These are phyloP conservation scores for Eristalis intricaria DNA, from an alignment of 2,888 invertebrate genomes.

Conservation along the genomic window DNA sequence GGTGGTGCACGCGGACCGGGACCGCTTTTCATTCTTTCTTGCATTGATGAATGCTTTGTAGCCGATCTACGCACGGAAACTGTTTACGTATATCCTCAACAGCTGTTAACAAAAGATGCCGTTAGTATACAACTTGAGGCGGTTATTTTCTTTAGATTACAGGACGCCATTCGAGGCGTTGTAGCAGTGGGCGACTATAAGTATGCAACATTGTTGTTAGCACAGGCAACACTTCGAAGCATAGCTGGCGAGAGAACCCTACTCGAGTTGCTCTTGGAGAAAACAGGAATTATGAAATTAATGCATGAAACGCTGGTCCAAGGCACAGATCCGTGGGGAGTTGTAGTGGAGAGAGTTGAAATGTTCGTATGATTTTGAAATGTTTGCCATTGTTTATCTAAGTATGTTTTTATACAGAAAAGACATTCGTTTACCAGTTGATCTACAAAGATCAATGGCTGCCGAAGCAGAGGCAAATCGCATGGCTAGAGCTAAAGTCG, in stretches of 20 bases:
- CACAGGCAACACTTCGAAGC: slow-evolving; percentile 91
- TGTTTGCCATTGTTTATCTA: background rate
- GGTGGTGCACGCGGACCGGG: slow-evolving; percentile 79
- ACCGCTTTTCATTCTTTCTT: slow-evolving; percentile 84
- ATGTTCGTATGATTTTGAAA: slow-evolving; percentile 83
- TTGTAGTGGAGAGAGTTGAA: slow-evolving; percentile 95
- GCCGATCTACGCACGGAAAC: slow-evolving; percentile 84
- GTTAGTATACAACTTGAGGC: slow-evolving; percentile 97
- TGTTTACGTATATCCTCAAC: slow-evolving; percentile 85
- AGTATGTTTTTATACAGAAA: slow-evolving; percentile 77
- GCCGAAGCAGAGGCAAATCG: slow-evolving; percentile 87
- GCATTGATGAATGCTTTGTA: slow-evolving; percentile 83
- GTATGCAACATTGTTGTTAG: slow-evolving; percentile 89
- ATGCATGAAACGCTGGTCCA: slow-evolving; percentile 93
- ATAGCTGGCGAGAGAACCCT: slow-evolving; percentile 94
- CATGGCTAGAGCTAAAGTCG: slow-evolving; percentile 87
- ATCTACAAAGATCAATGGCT: slow-evolving; percentile 86
- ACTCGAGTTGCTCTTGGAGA: slow-evolving; percentile 94
- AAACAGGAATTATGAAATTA: slow-evolving; percentile 92
- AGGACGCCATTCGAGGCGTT: slow-evolving; percentile 87
- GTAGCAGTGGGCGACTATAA: slow-evolving; percentile 83
- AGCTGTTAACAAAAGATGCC: slow-evolving; percentile 91
- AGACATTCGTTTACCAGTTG: slow-evolving; percentile 82
- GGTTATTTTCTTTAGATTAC: slow-evolving; percentile 89
- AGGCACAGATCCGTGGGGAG: slow-evolving; percentile 94